phyloP scores from a whole-genome alignment of 2,113 vertebrate species.

The Lepus americanus region DNA sequence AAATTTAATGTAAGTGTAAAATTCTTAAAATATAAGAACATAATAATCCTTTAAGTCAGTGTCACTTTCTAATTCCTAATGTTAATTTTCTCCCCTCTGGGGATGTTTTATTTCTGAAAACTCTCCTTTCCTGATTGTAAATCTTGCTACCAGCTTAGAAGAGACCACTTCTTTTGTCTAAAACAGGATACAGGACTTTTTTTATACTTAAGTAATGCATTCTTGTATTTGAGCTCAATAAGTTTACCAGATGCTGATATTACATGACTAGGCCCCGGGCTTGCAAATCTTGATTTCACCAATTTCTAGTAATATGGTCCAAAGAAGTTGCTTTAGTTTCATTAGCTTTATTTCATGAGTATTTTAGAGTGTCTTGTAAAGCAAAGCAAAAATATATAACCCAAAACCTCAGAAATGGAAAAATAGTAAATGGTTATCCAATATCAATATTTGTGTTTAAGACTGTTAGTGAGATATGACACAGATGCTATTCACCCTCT shows the following conservation, averaged over 20 bases:
- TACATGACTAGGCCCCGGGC: not conserved
- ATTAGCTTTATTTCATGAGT: not conserved
- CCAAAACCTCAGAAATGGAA: not conserved
- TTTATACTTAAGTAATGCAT: not conserved
- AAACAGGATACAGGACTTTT: not conserved
- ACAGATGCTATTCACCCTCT: not conserved
- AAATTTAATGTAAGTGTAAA: too few species aligned
- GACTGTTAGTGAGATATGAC: not conserved
- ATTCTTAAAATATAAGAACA: not conserved
- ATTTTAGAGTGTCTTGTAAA: not conserved
- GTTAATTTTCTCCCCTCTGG: not conserved
- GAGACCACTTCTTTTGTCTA: not conserved
- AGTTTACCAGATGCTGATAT: not conserved
- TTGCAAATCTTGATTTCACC: not conserved
- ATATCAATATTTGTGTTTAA: not conserved
- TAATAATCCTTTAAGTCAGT: not conserved
- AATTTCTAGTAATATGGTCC: not conserved
- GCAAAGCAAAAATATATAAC: not conserved
- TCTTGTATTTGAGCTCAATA: not conserved
- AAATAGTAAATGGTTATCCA: not conserved
- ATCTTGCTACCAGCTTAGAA: not conserved
- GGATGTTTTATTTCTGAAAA: not conserved
- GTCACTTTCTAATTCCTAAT: not conserved
- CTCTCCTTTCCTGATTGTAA: not conserved
- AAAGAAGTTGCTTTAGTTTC: not conserved